Percentiles rank a stretch among this genome's conserved stretches.
These are phyloP conservation scores for Phalacrocorax brasilianus DNA, from an alignment of 2,113 vertebrate genomes.

Conservation along the genomic window DNA sequence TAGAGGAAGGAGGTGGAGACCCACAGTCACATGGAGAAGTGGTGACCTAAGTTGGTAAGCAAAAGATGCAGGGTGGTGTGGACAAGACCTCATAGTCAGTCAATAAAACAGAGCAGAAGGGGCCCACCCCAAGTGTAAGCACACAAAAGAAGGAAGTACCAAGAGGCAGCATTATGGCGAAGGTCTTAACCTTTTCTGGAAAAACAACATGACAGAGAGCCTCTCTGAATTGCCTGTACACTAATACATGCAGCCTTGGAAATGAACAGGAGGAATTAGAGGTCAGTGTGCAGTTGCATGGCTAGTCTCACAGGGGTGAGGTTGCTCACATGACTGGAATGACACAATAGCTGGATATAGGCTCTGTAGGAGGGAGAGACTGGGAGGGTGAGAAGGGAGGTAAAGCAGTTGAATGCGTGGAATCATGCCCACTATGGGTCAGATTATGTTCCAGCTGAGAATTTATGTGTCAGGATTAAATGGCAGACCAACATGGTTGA, in stretches of 20 bases:
- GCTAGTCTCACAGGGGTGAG: neutral
- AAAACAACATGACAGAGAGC: neutral
- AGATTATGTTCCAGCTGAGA: neutral
- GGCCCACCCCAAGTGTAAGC: neutral
- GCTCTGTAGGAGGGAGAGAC: neutral
- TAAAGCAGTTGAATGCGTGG: neutral
- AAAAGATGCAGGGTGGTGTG: neutral
- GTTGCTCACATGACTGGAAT: neutral
- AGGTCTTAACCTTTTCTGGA: neutral
- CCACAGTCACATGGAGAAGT: neutral
- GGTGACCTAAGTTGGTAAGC: neutral
- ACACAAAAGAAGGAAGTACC: neutral
- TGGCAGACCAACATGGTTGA: neutral
- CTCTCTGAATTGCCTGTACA: neutral
- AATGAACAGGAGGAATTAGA: neutral
- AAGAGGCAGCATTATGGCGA: neutral
- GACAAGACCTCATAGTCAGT: neutral
- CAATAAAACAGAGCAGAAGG: neutral
- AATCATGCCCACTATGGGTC: neutral
- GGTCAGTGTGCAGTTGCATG: neutral
- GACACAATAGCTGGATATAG: neutral
- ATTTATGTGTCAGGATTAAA: neutral
- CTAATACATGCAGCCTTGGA: neutral
- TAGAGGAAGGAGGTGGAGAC: neutral
- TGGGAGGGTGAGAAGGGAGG: neutral